Percentiles rank a stretch among this genome's conserved stretches.
These are phyloP conservation scores for Chaetodon trifascialis DNA, from an alignment of 2,113 vertebrate genomes.

Conservation along the genomic window DNA sequence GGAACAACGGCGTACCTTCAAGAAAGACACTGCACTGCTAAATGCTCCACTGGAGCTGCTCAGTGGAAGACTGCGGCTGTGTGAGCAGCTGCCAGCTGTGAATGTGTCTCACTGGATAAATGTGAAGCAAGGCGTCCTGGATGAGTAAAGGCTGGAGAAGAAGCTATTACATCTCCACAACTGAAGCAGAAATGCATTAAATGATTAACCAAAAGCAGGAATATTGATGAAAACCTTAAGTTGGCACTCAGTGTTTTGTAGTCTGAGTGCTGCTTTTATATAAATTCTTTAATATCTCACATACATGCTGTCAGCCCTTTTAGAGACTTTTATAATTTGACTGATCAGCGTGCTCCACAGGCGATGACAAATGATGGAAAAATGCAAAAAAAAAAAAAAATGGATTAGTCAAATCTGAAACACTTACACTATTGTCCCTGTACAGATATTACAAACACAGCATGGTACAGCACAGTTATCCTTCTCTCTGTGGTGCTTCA, in stretches of 20 bases:
- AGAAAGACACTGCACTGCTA: conserved; percentile 68
- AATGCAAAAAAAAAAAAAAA: conserved; percentile 19
- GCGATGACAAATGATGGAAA: conserved; percentile 34
- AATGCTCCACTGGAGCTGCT: conserved; percentile 76
- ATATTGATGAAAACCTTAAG: not conserved
- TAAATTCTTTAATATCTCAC: not conserved
- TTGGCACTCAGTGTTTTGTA: not conserved
- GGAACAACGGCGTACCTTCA: conserved; percentile 50
- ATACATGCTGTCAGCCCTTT: conserved; percentile 8
- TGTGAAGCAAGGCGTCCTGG: conserved; percentile 48
- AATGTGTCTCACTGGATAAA: conserved; percentile 63
- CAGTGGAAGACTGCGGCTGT: conserved; percentile 40
- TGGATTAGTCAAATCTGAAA: conserved; percentile 57
- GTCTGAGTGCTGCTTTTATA: not conserved
- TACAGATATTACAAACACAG: conserved; percentile 66
- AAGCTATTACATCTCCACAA: not conserved
- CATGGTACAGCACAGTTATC: conserved; percentile 55
- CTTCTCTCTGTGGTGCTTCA: conserved; percentile 67
- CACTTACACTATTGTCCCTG: conserved; percentile 49
- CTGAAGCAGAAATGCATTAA: not conserved
- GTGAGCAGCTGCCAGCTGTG: conserved; percentile 72
- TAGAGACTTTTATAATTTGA: conserved; percentile 12
- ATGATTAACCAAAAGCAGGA: not conserved
- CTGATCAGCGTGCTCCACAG: conserved; percentile 39
- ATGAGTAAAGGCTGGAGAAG: conserved; percentile 8